A percentile compares a stretch with the other conserved stretches of the same genome.
phyloP scores from a whole-genome alignment of 2,797 vertebrate genomes.

The Sebastes itinus region DNA sequence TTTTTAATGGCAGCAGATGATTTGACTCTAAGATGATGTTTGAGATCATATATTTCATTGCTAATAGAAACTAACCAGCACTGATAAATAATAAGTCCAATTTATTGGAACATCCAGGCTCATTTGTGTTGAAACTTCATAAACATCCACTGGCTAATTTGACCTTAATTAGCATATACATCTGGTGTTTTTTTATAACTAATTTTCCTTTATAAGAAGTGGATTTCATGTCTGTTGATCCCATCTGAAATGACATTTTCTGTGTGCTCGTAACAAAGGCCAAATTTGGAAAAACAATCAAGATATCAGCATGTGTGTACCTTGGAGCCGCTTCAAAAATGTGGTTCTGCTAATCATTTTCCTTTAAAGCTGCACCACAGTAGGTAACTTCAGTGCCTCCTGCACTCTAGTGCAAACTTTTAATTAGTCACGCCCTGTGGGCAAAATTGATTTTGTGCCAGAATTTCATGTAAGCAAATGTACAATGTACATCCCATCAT shows the following conservation, averaged over 20 bases:
- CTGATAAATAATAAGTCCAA: neutral
- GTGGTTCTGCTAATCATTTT: neutral
- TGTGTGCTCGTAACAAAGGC: neutral
- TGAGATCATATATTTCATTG: neutral
- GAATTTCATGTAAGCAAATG: neutral
- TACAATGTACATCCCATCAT: neutral
- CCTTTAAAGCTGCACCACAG: constrained; percentile 10
- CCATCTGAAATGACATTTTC: neutral
- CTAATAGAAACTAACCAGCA: neutral
- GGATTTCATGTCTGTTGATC: neutral
- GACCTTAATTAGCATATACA: neutral
- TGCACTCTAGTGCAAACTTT: neutral
- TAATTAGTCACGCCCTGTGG: constrained; percentile 10
- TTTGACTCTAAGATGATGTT: neutral
- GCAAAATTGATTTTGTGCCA: constrained; percentile 12
- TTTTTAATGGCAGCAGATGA: constrained; percentile 15
- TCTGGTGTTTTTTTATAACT: neutral
- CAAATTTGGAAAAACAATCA: neutral
- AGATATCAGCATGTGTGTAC: neutral
- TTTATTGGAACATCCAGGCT: neutral
- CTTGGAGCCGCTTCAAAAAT: neutral
- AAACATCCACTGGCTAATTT: neutral
- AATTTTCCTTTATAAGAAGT: neutral
- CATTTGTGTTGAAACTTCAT: neutral
- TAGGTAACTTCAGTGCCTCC: neutral